A percentile compares a stretch with the other conserved stretches of the same genome.
Evolutionary conservation across 2,888 invertebrate species (phyloP).

Genomic region (Acrocera orbiculus): DNA sequence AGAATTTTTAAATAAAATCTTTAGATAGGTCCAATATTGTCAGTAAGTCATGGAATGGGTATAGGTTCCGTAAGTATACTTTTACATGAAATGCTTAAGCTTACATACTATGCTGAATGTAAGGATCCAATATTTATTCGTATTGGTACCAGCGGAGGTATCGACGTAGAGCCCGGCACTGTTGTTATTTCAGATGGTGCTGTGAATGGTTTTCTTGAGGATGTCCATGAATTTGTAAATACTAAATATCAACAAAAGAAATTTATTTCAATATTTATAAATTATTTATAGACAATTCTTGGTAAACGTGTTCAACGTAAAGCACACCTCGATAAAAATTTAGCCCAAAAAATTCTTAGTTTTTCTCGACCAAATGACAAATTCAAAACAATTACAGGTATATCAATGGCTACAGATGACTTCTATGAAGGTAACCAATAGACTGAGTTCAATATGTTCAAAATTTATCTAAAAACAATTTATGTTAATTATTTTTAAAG

Average conservation of each 20-base stretch:
- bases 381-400: conserved; percentile 41
- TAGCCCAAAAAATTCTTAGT: conserved; percentile 32
- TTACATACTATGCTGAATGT: conserved; percentile 79
- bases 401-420: conserved; percentile 60
- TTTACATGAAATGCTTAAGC: conserved; percentile 89
- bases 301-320: conserved; percentile 65
- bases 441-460: too few relatives aligned
- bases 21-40: conserved; percentile 25
- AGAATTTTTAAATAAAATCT: not conserved
- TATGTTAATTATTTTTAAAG: conserved; percentile 26
- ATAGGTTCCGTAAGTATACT: conserved; percentile 90
- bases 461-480: not conserved
- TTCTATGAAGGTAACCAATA: conserved; percentile 71
- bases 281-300: conserved; percentile 47
- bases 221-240: conserved; percentile 61
- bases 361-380: conserved; percentile 26
- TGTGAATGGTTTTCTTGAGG: conserved; percentile 67
- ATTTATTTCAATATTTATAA: not conserved
- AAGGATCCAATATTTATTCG: conserved; percentile 80
- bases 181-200: conserved; percentile 83
- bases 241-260: not conserved
- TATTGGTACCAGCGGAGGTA: conserved; percentile 83
- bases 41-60: conserved; percentile 76
- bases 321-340: conserved; percentile 56
- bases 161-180: conserved; percentile 79